A percentile compares a stretch with the other conserved stretches of the same genome.
phyloP scores from a whole-genome alignment of 1,140 invertebrate genomes.

The Diachasmimorpha longicaudata region DNA sequence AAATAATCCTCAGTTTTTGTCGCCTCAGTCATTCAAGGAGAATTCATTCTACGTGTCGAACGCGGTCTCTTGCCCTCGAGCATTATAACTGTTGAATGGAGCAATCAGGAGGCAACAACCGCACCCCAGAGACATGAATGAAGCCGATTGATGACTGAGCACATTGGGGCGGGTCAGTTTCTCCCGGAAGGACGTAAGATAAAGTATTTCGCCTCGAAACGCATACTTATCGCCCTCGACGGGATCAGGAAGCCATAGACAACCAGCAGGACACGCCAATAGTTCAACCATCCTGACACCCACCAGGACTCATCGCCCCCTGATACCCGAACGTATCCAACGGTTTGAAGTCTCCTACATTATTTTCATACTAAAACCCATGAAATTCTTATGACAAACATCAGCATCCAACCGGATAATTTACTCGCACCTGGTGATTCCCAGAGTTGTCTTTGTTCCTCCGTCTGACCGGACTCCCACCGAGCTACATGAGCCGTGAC shows the following conservation, averaged over 20 bases:
- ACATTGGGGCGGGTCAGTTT: conserved; percentile 27
- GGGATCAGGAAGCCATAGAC: conserved; percentile 27
- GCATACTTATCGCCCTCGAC: conserved; percentile 35
- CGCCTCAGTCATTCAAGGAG: background rate
- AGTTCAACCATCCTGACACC: background rate
- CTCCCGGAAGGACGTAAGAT: conserved; percentile 18
- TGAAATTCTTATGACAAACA: background rate
- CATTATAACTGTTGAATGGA: background rate
- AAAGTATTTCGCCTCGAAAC: conserved; percentile 28
- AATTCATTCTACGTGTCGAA: conserved; percentile 9
- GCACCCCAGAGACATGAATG: background rate
- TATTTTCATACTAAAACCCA: conserved; percentile 7
- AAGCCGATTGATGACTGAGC: background rate
- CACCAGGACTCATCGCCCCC: conserved; percentile 27
- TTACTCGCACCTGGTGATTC: background rate
- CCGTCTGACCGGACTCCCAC: background rate
- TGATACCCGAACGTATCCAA: conserved; percentile 31
- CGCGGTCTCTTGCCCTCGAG: background rate
- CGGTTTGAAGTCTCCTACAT: conserved; percentile 36
- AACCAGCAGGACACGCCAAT: conserved; percentile 13
- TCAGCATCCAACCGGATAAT: background rate
- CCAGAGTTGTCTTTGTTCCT: background rate
- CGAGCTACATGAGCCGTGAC: conserved; percentile 11
- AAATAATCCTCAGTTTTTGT: conserved; percentile 24
- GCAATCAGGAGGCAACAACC: background rate